These are phyloP conservation scores for Gallinago nigripennis DNA, from an alignment of 2,797 vertebrate species.

Conservation along the genomic window DNA sequence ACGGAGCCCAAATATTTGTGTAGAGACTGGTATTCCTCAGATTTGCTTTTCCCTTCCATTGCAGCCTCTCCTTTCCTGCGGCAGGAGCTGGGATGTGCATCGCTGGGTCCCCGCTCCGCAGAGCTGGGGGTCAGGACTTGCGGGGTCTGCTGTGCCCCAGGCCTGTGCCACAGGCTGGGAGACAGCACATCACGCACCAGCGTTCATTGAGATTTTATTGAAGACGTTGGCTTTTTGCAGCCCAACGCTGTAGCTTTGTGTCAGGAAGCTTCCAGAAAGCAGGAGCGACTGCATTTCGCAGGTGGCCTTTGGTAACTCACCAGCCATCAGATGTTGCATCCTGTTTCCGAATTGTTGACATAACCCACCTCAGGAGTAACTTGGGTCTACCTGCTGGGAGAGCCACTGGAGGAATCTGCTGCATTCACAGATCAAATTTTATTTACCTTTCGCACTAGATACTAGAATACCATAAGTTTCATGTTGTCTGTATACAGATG, in stretches of 20 bases:
- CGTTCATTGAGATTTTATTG: not conserved
- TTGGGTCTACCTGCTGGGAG: fast-evolving
- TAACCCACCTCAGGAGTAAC: not conserved
- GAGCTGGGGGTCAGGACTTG: not conserved
- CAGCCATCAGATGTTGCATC: fast-evolving
- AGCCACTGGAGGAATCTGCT: not conserved
- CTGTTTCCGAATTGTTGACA: not conserved
- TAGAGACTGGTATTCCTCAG: not conserved
- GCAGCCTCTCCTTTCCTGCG: not conserved
- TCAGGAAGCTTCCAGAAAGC: not conserved
- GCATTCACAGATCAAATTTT: not conserved
- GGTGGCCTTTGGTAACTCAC: fast-evolving
- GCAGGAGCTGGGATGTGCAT: not conserved
- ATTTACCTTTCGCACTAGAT: not conserved
- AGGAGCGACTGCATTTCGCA: not conserved
- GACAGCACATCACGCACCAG: not conserved
- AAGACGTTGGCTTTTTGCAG: not conserved
- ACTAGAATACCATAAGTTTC: not conserved
- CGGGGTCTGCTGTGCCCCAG: not conserved
- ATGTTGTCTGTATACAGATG: not conserved
- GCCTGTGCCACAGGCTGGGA: fast-evolving
- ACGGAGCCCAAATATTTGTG: not conserved
- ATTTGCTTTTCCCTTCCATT: not conserved
- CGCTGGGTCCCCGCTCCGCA: not conserved
- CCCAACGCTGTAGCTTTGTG: not conserved